A percentile compares a stretch with the other conserved stretches of the same genome.
Conservation (phyloP, 1,140 invertebrate species). For the Drosophila lacertosa region DNA sequence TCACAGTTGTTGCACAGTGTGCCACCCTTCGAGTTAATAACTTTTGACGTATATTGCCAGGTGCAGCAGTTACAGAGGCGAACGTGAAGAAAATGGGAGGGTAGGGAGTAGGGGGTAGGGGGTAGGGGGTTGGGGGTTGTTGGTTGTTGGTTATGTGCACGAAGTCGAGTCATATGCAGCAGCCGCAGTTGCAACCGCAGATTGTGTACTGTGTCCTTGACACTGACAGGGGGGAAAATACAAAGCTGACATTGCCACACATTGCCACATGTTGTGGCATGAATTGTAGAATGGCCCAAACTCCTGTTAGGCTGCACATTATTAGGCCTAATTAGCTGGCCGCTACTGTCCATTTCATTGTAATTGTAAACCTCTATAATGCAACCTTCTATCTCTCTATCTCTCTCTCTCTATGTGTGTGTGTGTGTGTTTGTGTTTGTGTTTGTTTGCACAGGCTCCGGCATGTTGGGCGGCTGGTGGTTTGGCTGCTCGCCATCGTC, state of each 20-base stretch:
- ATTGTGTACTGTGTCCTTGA: conserved; percentile 46
- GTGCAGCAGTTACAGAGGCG: not conserved
- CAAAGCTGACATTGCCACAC: conserved; percentile 15
- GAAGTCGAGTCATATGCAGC: conserved; percentile 54
- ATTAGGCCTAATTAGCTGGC: conserved; percentile 69
- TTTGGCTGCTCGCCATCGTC: conserved; percentile 89
- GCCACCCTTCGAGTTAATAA: conserved; percentile 61
- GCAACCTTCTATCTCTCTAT: not conserved
- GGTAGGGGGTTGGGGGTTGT: not conserved
- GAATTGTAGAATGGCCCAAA: conserved; percentile 7
- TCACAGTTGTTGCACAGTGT: conserved; percentile 9
- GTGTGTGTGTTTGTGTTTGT: conserved; percentile 11
- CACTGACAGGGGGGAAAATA: conserved; percentile 42
- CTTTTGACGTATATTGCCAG: conserved; percentile 55
- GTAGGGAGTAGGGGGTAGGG: too few relatives aligned
- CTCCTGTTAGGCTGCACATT: conserved; percentile 45
- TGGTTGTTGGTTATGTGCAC: not conserved
- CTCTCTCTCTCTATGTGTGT: conserved; percentile 2
- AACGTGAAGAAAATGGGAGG: too few relatives aligned
- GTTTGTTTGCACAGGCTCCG: conserved; percentile 84
- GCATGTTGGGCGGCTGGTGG: conserved; percentile 90
- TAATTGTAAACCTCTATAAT: conserved; percentile 11
- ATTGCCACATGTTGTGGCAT: not conserved
- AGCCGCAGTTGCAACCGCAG: conserved; percentile 62
- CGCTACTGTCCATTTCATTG: conserved; percentile 28